These are phyloP conservation scores for Sminthurinus signatus DNA, from an alignment of 1,140 invertebrate genomes.

Conservation along the genomic window DNA sequence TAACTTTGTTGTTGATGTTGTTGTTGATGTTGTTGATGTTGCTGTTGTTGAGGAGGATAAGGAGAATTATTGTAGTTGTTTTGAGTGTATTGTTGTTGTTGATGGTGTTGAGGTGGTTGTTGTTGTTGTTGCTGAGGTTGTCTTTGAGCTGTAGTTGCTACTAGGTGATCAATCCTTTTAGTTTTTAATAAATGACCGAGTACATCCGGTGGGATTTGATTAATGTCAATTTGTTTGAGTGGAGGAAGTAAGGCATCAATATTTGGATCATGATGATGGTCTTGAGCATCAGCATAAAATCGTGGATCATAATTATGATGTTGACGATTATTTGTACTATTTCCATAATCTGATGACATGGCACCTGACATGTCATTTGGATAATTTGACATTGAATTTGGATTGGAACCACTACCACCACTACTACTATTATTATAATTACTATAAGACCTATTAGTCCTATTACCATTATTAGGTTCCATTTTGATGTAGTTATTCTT, in stretches of 20 bases:
- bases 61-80: too few relatives aligned
- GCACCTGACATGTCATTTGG: too few relatives aligned
- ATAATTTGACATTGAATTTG: too few relatives aligned
- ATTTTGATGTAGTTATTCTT: too few relatives aligned
- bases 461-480: too few relatives aligned
- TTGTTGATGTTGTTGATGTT: background rate
- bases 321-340: too few relatives aligned
- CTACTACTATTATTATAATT: too few relatives aligned
- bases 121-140: background rate
- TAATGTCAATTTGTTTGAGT: constrained; percentile 24
- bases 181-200: constrained; percentile 24
- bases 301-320: background rate
- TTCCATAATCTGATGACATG: too few relatives aligned
- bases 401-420: background rate
- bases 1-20: background rate
- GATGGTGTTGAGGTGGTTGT: background rate
- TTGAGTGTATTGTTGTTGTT: too few relatives aligned
- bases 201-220: constrained; percentile 33
- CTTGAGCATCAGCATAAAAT: background rate
- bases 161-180: constrained; percentile 11
- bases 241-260: constrained; percentile 22
- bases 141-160: background rate
- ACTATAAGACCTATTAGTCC: too few relatives aligned
- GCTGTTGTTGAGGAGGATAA: background rate
- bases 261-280: background rate